Percentiles rank a stretch among this genome's conserved stretches.
Conservation (phyloP, 2,888 invertebrate genomes). For the Eilema griseolum region DNA sequence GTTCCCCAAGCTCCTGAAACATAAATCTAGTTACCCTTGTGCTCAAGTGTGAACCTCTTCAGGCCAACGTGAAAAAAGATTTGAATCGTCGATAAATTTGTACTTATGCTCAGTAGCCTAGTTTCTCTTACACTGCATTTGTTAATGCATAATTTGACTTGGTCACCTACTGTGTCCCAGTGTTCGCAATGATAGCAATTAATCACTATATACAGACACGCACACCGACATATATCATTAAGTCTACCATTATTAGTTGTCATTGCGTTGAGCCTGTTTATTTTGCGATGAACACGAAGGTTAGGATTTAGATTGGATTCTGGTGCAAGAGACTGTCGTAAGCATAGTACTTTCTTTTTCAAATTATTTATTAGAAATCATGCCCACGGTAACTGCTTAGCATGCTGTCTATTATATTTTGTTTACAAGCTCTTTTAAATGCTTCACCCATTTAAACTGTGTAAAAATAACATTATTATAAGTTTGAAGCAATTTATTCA, state of each 20-base stretch:
- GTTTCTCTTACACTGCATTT: neutral
- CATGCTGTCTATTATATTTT: too few species aligned
- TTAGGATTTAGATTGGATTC: neutral
- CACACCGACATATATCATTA: conserved; percentile 13
- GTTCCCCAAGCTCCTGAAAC: too few species aligned
- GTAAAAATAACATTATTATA: neutral
- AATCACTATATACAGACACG: conserved; percentile 21
- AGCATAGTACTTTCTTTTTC: neutral
- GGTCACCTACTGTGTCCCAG: conserved; percentile 19
- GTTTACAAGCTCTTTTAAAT: too few species aligned
- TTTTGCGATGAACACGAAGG: neutral
- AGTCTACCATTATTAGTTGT: neutral
- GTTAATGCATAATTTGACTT: conserved; percentile 23
- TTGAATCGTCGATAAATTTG: neutral
- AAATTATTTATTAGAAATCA: too few species aligned
- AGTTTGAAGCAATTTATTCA: neutral
- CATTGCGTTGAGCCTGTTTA: neutral
- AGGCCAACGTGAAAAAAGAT: neutral
- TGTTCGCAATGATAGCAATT: conserved; percentile 2
- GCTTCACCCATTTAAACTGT: too few species aligned
- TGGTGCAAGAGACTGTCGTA: neutral
- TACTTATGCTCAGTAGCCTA: neutral
- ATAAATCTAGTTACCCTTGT: too few species aligned
- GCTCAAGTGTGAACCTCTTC: neutral
- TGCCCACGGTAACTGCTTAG: too few species aligned